Evolutionary conservation across 2,888 invertebrate species (phyloP), one percentile per base, ranked within the genome.

Genomic region (Agrenia bidenticulata): DNA sequence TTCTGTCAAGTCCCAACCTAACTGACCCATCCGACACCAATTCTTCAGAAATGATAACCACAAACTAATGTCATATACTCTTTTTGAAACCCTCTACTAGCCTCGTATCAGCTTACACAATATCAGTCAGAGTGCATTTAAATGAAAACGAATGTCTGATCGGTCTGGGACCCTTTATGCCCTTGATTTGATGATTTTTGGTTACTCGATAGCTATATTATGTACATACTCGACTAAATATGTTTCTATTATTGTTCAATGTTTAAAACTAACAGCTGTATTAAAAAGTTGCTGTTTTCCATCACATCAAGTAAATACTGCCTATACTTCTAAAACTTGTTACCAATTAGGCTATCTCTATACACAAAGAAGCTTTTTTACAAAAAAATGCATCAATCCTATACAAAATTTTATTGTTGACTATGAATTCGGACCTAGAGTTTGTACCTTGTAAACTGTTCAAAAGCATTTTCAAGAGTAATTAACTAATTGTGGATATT

Each of bases 371-470:
- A 32, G 32, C 32, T 32, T 32, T 32, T 45, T 45, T 45, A n/a
- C 45, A 45, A 19, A 21, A 45, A 4, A 21, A n/a, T 45, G 45
- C 17, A 45, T 9, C 45, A 45, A 45, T 45, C 15, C n/a, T 45
- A 7, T 7, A 32, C 32, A 11, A n/a, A n/a, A n/a, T n/a, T n/a
- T n/a, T n/a, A n/a, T n/a, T n/a, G n/a, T n/a, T n/a, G n/a, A n/a
- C n/a, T n/a, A n/a, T n/a, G n/a, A n/a, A n/a, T n/a, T n/a, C n/a
- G n/a, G 7, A 39, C 9, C 7, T 39, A 55, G 15, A 17, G 19
- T 55, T 55, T 55, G 55, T 55, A 55, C 55, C 55, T 55, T 55
- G n/a, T 15, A 21, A 55, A 24, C 32, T 55, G 32, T 19, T 32
- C 17, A 32, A 55, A 53, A 39, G 7, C 39, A 15, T 39, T 7